phyloP scores from a whole-genome alignment of 2,888 invertebrate species.

The Xestia c-nigrum region DNA sequence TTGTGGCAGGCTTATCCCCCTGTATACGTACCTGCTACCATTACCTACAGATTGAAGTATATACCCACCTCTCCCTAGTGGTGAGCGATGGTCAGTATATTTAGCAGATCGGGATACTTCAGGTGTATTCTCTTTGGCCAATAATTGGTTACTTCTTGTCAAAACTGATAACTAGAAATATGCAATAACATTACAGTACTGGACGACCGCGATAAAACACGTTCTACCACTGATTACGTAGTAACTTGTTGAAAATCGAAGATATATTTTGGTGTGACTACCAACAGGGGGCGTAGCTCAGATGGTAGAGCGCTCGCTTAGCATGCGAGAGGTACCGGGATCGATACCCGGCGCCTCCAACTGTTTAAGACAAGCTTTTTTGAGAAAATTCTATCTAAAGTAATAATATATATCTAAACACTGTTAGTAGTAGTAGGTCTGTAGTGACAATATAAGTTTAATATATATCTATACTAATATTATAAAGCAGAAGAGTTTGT shows the following conservation, averaged over 20 bases:
- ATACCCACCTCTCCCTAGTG: background rate
- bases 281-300: conserved; percentile 82
- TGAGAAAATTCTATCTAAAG: no score
- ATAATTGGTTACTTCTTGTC: background rate
- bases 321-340: conserved; percentile 90
- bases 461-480: no score
- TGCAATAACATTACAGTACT: background rate
- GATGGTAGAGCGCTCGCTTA: conserved; percentile 88
- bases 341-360: conserved; percentile 84
- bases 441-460: no score
- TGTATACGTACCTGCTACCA: no score
- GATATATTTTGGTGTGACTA: background rate
- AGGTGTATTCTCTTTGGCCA: background rate
- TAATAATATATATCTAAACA: no score
- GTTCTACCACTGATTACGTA: background rate
- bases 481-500: no score
- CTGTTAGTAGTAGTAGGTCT: no score
- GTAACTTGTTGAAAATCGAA: background rate
- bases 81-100: background rate
- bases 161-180: background rate
- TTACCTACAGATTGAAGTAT: background rate
- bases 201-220: conserved; percentile 4
- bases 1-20: no score
- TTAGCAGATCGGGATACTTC: background rate
- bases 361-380: no score